These are phyloP conservation scores for Troides helena DNA, from an alignment of 2,888 invertebrate species.

Conservation along the genomic window DNA sequence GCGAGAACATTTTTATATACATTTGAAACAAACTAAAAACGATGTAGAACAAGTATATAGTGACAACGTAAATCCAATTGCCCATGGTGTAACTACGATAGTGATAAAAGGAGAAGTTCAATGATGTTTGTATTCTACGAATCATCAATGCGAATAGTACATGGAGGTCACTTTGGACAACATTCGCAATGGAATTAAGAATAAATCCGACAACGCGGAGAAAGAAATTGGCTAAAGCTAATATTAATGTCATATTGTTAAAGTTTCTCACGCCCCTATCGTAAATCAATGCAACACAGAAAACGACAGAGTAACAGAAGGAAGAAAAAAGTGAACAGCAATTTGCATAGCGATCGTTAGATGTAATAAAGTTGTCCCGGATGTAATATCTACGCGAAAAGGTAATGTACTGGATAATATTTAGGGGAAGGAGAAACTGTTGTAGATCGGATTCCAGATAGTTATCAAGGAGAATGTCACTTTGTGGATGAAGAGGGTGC, in stretches of 20 bases:
- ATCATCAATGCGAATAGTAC: conserved; percentile 5
- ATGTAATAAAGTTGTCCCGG: conserved; percentile 12
- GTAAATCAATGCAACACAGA: neutral
- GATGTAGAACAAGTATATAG: conserved; percentile 1
- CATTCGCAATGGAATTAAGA: neutral
- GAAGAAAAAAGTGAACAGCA: conserved; percentile 1
- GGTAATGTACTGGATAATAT: neutral
- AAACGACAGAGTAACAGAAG: neutral
- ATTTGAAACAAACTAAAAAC: neutral
- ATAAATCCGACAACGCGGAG: neutral
- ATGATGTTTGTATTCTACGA: neutral
- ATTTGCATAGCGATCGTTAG: conserved; percentile 2
- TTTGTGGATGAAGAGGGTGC: neutral
- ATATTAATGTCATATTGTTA: neutral
- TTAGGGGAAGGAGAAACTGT: conserved; percentile 13
- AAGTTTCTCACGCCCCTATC: neutral
- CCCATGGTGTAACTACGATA: neutral
- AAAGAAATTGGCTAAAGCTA: neutral
- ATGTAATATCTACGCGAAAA: conserved; percentile 15
- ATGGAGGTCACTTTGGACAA: neutral
- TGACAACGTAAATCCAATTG: conserved; percentile 1
- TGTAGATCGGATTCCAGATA: conserved; percentile 11
- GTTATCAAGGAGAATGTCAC: conserved; percentile 16
- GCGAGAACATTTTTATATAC: neutral
- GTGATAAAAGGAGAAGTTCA: neutral